phyloP scores from a whole-genome alignment of 2,888 invertebrate species.

The Busseola fusca region DNA sequence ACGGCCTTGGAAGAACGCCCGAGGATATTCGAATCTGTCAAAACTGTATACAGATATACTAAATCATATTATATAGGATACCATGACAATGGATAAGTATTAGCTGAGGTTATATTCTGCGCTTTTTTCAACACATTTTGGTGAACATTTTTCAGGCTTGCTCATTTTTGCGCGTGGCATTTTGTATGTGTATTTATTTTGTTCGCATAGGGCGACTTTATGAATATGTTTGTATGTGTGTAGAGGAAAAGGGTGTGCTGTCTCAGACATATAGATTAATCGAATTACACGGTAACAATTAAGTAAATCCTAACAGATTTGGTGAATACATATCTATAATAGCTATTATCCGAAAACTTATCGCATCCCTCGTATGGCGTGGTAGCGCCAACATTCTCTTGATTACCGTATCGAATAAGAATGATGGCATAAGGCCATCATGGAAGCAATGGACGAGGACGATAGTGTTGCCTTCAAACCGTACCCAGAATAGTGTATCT shows the following conservation, averaged over 20 bases:
- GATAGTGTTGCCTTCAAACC: no score
- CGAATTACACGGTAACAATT: background rate
- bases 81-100: constrained; percentile 23
- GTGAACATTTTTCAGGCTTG: background rate
- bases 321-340: background rate
- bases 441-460: no score
- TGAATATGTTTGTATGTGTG: background rate
- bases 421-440: no score
- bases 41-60: constrained; percentile 49
- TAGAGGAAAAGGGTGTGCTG: background rate
- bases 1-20: constrained; percentile 46
- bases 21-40: constrained; percentile 55
- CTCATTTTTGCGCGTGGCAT: background rate
- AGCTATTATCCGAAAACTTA: no score
- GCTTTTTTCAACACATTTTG: constrained; percentile 13
- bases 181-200: background rate
- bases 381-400: no score
- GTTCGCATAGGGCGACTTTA: background rate
- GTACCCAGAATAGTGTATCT: no score
- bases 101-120: background rate
- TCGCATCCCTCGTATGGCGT: no score
- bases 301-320: background rate
- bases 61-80: constrained; percentile 42
- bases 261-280: background rate
- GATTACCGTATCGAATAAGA: no score